Percentiles rank a stretch among this genome's conserved stretches.
phyloP scores from a whole-genome alignment of 2,888 invertebrate genomes.

The Spisula solida region DNA sequence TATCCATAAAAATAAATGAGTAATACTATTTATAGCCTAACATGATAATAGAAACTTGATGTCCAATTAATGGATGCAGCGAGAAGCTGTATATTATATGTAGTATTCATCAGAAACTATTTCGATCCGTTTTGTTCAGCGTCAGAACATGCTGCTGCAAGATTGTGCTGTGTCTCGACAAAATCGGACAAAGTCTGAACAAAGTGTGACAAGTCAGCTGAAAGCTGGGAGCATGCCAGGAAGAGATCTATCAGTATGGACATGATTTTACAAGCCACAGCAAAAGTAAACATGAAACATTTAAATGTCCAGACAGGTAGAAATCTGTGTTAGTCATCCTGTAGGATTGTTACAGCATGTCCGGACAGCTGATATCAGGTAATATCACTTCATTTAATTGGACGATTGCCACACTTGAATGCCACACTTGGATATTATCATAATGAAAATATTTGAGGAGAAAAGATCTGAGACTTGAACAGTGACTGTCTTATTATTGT shows the following conservation, averaged over 20 bases:
- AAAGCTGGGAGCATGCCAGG: conserved; percentile 66
- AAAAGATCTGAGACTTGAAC: too few relatives aligned
- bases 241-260: conserved; percentile 36
- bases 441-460: too few relatives aligned
- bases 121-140: neutral
- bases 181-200: conserved; percentile 44
- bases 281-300: conserved; percentile 40
- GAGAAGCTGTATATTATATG: too few relatives aligned
- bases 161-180: conserved; percentile 55
- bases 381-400: neutral
- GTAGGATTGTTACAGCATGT: conserved; percentile 32
- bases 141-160: conserved; percentile 31
- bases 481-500: too few relatives aligned
- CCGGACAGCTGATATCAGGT: neutral
- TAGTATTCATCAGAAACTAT: neutral
- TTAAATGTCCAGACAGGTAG: conserved; percentile 43
- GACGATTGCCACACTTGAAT: neutral
- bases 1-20: too few relatives aligned
- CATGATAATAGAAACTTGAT: neutral
- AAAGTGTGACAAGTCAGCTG: conserved; percentile 53
- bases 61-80: neutral
- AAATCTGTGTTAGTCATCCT: neutral
- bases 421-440: neutral
- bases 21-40: too few relatives aligned
- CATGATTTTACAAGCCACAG: conserved; percentile 43